phyloP scores from a whole-genome alignment of 1,140 invertebrate genomes.

The silkworm (Bombyx mori) region DNA sequence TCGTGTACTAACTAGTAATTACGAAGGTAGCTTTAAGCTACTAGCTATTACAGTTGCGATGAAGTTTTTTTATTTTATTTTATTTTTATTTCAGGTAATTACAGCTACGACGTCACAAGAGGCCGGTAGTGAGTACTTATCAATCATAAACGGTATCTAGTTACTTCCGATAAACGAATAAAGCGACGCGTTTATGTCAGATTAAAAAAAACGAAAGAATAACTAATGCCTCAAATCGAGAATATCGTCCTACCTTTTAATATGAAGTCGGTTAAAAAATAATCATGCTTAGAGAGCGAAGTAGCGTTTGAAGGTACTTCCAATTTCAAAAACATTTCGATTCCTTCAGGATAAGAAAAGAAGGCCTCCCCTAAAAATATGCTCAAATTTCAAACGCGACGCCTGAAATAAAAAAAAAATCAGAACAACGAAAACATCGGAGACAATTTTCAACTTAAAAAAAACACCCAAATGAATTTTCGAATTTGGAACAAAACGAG shows the following conservation, averaged over 20 bases:
- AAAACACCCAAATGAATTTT: conserved; percentile 40
- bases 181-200: too few relatives aligned
- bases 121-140: background rate
- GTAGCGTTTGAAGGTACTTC: too few relatives aligned
- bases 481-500: conserved; percentile 60
- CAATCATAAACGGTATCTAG: background rate
- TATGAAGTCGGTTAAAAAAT: too few relatives aligned
- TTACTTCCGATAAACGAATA: too few relatives aligned
- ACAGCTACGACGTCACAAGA: background rate
- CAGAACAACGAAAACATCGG: conserved; percentile 15
- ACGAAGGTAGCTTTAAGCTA: background rate
- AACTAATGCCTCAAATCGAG: too few relatives aligned
- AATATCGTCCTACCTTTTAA: too few relatives aligned
- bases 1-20: too few relatives aligned
- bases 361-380: background rate
- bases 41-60: background rate
- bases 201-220: too few relatives aligned
- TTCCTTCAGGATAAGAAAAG: too few relatives aligned
- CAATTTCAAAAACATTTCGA: too few relatives aligned
- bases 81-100: conserved; percentile 15
- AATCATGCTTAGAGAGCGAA: too few relatives aligned
- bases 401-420: conserved; percentile 2
- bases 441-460: conserved; percentile 52
- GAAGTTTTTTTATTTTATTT: background rate
- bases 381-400: background rate